Conservation (phyloP, 2,888 invertebrate genomes). For the Diabrotica balteata region DNA sequence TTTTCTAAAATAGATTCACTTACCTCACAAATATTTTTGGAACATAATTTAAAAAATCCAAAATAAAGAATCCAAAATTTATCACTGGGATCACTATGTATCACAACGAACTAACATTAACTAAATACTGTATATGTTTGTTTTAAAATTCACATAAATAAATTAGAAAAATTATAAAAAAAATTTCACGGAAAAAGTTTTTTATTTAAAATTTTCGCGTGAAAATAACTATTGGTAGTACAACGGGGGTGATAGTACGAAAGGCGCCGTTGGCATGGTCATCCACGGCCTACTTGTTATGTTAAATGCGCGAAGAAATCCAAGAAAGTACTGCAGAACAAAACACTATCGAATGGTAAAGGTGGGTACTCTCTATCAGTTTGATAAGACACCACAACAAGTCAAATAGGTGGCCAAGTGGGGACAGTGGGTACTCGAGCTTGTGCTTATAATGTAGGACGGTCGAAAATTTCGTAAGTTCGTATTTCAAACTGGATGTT, state of each 20-base stretch:
- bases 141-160: neutral
- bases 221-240: neutral
- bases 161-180: neutral
- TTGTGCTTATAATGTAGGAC: slow-evolving; percentile 18
- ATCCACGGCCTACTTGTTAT: slow-evolving; percentile 1
- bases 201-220: neutral
- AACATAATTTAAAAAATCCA: slow-evolving; percentile 1
- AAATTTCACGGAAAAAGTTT: neutral
- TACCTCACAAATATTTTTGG: slow-evolving; percentile 2
- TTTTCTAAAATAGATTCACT: neutral
- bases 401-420: slow-evolving; percentile 15
- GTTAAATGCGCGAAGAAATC: slow-evolving; percentile 27
- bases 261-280: neutral
- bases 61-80: neutral
- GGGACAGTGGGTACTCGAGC: slow-evolving; percentile 24
- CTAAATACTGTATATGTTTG: no score
- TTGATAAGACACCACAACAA: slow-evolving; percentile 19
- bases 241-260: no score
- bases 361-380: slow-evolving; percentile 23
- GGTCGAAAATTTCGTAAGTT: slow-evolving; percentile 20
- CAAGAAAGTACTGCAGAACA: slow-evolving; percentile 34
- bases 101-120: no score
- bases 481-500: slow-evolving; percentile 2
- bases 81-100: neutral
- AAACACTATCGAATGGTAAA: slow-evolving; percentile 13